Evolutionary conservation across 2,797 vertebrate genomes (phyloP).

Genomic region (Pseudochirops corinnae): DNA sequence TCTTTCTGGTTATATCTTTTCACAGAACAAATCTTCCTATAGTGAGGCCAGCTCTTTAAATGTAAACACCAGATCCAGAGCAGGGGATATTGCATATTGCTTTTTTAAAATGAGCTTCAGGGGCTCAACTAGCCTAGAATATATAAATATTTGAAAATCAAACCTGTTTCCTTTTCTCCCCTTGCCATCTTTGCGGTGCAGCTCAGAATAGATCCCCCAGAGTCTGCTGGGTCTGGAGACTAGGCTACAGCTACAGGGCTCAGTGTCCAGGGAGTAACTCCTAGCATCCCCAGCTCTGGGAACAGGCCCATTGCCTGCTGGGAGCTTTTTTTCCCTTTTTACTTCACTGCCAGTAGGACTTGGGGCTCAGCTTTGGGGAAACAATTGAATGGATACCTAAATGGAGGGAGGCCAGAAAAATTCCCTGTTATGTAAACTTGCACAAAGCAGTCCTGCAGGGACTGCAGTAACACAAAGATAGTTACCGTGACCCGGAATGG

Average conservation of each 20-base stretch:
- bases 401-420: constrained; percentile 68
- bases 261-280: not conserved
- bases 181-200: not conserved
- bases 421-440: constrained; percentile 73
- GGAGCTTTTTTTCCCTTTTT: not conserved
- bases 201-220: not conserved
- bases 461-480: constrained; percentile 78
- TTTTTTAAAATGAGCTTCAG: not conserved
- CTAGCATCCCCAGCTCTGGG: not conserved
- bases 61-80: not conserved
- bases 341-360: not conserved
- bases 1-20: not conserved
- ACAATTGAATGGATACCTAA: constrained; percentile 76
- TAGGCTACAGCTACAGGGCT: not conserved
- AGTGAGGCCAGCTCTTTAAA: not conserved
- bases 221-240: not conserved
- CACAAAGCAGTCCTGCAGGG: constrained; percentile 71
- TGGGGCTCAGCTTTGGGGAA: constrained; percentile 30
- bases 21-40: not conserved
- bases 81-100: not conserved
- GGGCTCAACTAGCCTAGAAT: not conserved
- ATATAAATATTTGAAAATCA: not conserved
- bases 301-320: not conserved
- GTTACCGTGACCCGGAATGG: constrained; percentile 98
- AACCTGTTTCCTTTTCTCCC: not conserved